Evolutionary conservation across 2,113 vertebrate genomes (phyloP).

Genomic region (Mugil cephalus): DNA sequence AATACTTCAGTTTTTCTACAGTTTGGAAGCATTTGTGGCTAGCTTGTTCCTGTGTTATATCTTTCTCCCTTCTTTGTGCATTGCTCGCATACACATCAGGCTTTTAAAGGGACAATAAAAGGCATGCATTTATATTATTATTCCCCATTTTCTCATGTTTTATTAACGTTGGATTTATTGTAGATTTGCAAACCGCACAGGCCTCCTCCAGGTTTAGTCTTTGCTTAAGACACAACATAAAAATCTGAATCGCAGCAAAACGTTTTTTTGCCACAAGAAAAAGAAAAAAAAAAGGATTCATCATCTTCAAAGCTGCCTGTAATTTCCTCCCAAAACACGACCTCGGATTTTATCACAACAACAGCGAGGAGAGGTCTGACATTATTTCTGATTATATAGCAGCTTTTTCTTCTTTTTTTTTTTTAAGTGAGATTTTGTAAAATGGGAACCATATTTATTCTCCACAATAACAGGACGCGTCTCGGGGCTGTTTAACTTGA

Average conservation of each 20-base stretch:
- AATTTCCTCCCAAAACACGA: neutral
- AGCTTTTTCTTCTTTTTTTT: neutral
- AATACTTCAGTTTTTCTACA: conserved; percentile 36
- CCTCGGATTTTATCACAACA: neutral
- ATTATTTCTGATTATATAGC: neutral
- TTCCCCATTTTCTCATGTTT: neutral
- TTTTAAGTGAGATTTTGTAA: too few species aligned
- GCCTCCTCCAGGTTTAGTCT: neutral
- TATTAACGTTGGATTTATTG: neutral
- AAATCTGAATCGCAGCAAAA: neutral
- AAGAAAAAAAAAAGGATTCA: neutral
- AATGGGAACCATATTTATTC: neutral
- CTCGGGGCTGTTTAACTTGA: neutral
- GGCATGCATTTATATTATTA: neutral
- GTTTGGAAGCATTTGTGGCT: conserved; percentile 22
- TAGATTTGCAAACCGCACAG: neutral
- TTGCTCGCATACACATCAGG: neutral
- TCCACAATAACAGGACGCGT: neutral
- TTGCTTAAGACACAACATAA: neutral
- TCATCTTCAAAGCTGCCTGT: neutral
- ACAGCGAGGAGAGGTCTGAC: neutral
- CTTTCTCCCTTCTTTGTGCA: neutral
- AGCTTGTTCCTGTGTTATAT: neutral
- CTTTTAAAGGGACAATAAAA: neutral
- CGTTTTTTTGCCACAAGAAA: conserved; percentile 3